Percentiles rank a stretch among this genome's conserved stretches.
Evolutionary conservation across 2,797 vertebrate genomes (phyloP).

Genomic region (Myiotriccus ornatus): DNA sequence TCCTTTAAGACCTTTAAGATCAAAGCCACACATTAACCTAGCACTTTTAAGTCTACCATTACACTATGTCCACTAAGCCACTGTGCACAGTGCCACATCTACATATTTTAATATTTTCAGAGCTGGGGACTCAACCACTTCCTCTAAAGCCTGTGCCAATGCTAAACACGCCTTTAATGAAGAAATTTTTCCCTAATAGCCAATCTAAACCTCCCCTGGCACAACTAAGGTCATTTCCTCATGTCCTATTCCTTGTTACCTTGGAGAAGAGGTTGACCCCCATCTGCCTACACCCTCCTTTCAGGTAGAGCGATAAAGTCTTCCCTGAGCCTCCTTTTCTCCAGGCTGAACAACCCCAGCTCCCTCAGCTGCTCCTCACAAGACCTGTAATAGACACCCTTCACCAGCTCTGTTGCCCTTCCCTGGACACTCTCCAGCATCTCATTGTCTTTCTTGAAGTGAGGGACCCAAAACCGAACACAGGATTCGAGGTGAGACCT

Average conservation of each 20-base stretch:
- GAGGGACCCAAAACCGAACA: not conserved
- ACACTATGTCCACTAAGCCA: not conserved
- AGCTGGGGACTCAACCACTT: fast-evolving
- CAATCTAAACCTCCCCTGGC: not conserved
- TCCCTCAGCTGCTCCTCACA: not conserved
- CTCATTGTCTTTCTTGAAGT: not conserved
- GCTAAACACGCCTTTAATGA: not conserved
- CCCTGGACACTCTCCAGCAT: not conserved
- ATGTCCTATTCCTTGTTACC: not conserved
- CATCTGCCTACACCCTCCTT: not conserved
- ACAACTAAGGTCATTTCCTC: not conserved
- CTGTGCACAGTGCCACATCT: not conserved
- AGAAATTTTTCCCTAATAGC: not conserved
- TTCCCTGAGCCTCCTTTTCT: not conserved
- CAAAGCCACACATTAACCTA: not conserved
- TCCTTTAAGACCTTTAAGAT: not conserved
- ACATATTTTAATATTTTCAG: not conserved
- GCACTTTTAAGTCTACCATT: not conserved
- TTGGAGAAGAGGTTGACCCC: not conserved
- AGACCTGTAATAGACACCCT: not conserved
- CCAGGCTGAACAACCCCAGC: not conserved
- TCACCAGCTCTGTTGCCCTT: fast-evolving
- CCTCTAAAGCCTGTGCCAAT: not conserved
- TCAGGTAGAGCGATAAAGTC: not conserved
- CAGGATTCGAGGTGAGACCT: not conserved